Base-by-base conservation (phyloP, 2,888 invertebrate genomes). In the Eretmocerus hayati region DNA sequence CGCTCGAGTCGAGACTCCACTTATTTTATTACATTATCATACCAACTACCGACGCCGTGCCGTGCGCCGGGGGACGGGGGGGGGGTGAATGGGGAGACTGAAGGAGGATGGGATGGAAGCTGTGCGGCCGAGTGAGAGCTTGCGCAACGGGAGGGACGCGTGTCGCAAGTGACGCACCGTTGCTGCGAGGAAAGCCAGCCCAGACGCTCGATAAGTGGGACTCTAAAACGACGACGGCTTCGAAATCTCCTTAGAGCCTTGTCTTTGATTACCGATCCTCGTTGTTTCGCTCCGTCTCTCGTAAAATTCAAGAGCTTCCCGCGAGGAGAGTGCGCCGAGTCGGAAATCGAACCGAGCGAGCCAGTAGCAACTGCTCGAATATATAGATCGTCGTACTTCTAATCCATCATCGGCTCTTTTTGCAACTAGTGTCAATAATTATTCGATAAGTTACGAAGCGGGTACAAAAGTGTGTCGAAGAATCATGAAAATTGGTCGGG, bases 21-120 rank as follows among this genome's bases (percentile, higher is more conserved):
- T 71, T 70, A 70, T 70, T 71, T 71, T 71, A 71, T 71, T 71
- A 71, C 71, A 71, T 71, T 71, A 71, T 71, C 71, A 71, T 71
- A 69, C 68, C 69, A 66, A 67, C 64, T 65, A 65, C 62, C 41
- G 40, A 30, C 2, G 42, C 9, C 20, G 42, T 40, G 33, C 2
- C 62, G 43, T 40, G 33, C 2, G 42, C 9, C 20, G 42, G 40
- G 33, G 2, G 42, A n/a, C 21, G 16, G 45, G 21, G 32, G 13
- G 44, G 21, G 46, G 22, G 45, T 23, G 35, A 35, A 19, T 5
- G 20, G 19, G 15, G n/a, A n/a, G 37, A 19, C 35, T 30, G 5
- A 19, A 22, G 42, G 22, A 37, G 43, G 43, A 52, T 49, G 49
- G 48, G 52, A 42, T 35, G 52, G 48, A 30, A 15, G 44, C 40